These are phyloP conservation scores for Periplaneta americana DNA, from an alignment of 1,140 invertebrate genomes.

Conservation along the genomic window DNA sequence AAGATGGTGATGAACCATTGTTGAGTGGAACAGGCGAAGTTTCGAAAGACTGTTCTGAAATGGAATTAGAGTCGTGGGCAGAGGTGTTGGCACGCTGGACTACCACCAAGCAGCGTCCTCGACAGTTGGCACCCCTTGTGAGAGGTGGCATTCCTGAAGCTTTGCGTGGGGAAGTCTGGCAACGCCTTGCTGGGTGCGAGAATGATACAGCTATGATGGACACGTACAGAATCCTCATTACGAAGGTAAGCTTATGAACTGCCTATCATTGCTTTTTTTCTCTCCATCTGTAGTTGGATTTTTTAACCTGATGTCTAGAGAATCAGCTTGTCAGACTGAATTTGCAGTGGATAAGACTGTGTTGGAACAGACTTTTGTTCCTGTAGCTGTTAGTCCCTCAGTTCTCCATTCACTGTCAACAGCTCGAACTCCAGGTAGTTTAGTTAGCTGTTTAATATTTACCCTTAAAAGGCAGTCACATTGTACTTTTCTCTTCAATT, in stretches of 20 bases:
- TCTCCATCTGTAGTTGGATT: too few species aligned
- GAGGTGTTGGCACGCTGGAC: constrained; percentile 80
- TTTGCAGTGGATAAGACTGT: too few species aligned
- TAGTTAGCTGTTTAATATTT: too few species aligned
- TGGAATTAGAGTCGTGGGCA: constrained; percentile 87
- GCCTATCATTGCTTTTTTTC: not conserved
- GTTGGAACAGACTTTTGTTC: too few species aligned
- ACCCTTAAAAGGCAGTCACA: too few species aligned
- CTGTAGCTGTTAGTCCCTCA: too few species aligned
- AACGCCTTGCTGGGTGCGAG: constrained; percentile 82
- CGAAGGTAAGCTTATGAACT: constrained; percentile 57
- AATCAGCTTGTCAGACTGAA: too few species aligned
- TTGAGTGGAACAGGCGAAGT: constrained; percentile 94
- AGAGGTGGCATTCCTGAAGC: constrained; percentile 91
- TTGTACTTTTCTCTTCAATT: too few species aligned
- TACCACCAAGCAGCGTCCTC: constrained; percentile 61
- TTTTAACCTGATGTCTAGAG: too few species aligned
- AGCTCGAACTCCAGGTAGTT: too few species aligned
- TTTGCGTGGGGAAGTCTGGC: constrained; percentile 95
- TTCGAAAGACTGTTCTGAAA: constrained; percentile 91
- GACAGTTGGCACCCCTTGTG: constrained; percentile 70
- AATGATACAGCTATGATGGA: constrained; percentile 83
- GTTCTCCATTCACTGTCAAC: too few species aligned
- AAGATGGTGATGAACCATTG: constrained; percentile 91
- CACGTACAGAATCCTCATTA: constrained; percentile 85